Evolutionary conservation across 2,888 invertebrate genomes (phyloP).

Genomic region (Cheilosia urbana): DNA sequence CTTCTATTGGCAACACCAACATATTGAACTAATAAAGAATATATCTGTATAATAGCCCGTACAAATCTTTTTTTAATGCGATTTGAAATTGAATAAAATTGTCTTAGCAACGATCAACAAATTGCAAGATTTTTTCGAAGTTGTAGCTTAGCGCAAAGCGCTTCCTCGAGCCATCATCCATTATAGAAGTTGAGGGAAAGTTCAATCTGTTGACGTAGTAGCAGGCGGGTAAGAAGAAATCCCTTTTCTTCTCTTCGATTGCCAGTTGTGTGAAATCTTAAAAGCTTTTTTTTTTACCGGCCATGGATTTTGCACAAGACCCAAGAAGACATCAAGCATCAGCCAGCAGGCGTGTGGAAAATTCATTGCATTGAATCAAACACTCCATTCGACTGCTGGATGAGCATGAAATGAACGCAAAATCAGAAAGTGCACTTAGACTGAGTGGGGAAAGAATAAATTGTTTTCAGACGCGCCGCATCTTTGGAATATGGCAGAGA

Average conservation of each 20-base stretch:
- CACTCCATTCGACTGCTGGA: constrained; percentile 25
- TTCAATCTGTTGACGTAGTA: constrained; percentile 41
- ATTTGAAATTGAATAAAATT: constrained; percentile 34
- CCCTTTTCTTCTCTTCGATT: constrained; percentile 25
- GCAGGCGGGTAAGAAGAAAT: neutral
- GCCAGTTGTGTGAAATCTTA: constrained; percentile 28
- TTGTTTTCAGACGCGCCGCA: constrained; percentile 36
- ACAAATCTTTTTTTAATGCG: neutral
- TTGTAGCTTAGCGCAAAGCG: constrained; percentile 27
- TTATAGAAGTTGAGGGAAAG: constrained; percentile 16
- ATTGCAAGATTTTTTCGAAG: constrained; percentile 16
- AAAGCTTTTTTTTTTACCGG: neutral
- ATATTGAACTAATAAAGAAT: no score
- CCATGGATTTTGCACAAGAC: constrained; percentile 12
- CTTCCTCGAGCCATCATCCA: constrained; percentile 16
- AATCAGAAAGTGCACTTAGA: constrained; percentile 63
- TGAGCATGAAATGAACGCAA: constrained; percentile 43
- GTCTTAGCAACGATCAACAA: constrained; percentile 43
- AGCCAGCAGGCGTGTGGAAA: constrained; percentile 22
- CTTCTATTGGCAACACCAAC: no score
- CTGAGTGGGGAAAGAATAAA: constrained; percentile 48
- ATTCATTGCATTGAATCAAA: constrained; percentile 44
- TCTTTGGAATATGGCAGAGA: neutral
- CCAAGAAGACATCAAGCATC: constrained; percentile 4
- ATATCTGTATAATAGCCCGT: neutral